These are phyloP conservation scores for Crenuchus spilurus DNA, from an alignment of 2,797 vertebrate species.

Conservation along the genomic window DNA sequence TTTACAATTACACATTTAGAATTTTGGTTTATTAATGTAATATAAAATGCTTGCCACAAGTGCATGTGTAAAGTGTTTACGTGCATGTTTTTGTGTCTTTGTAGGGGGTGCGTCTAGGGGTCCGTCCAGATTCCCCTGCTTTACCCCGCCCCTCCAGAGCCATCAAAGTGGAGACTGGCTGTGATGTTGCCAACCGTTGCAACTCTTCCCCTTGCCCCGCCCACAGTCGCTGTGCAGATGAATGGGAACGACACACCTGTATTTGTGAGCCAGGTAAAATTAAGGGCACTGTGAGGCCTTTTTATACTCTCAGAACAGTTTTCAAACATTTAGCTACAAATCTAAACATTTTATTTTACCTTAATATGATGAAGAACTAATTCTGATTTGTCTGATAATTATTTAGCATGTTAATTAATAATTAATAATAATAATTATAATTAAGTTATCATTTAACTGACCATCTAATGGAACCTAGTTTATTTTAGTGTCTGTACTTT, in stretches of 20 bases:
- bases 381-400: no score
- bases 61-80: not conserved
- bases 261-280: slow-evolving; percentile 87
- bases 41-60: not conserved
- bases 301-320: no score
- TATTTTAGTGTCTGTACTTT: no score
- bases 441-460: no score
- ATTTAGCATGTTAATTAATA: no score
- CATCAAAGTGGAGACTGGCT: slow-evolving; percentile 89
- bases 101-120: slow-evolving; percentile 91
- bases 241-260: slow-evolving; percentile 91
- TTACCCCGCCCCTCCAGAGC: slow-evolving; percentile 85
- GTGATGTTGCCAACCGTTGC: slow-evolving; percentile 83
- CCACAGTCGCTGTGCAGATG: slow-evolving; percentile 86
- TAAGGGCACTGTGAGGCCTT: not conserved
- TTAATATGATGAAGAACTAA: no score
- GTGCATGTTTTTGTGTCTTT: slow-evolving; percentile 31
- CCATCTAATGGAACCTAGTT: no score
- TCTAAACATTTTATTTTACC: no score
- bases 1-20: no score
- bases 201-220: slow-evolving; percentile 87
- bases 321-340: no score
- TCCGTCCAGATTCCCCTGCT: slow-evolving; percentile 78
- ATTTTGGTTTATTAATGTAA: not conserved
- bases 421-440: no score